phyloP scores from a whole-genome alignment of 2,888 invertebrate species.

The Xestia xanthographa region DNA sequence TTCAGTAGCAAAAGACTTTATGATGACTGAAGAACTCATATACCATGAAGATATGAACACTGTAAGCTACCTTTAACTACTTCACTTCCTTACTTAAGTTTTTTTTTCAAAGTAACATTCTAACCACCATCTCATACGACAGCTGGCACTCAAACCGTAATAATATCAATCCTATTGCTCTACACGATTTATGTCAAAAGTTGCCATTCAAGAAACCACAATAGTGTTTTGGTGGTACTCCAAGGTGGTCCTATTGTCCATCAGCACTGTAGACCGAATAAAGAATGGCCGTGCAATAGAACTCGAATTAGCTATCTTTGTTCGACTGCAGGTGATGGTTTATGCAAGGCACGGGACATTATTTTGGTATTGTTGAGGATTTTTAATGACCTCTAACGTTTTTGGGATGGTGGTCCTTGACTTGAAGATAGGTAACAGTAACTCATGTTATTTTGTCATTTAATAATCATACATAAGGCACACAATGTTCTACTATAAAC shows the following conservation, averaged over 20 bases:
- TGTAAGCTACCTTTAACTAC: not conserved
- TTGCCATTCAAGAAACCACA: constrained; percentile 71
- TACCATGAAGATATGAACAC: not conserved
- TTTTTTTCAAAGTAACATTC: not conserved
- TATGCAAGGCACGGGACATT: constrained; percentile 73
- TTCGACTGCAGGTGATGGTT: constrained; percentile 72
- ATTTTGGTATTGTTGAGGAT: constrained; percentile 54
- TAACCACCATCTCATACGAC: constrained; percentile 19
- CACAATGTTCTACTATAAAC: too few relatives aligned
- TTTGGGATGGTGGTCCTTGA: constrained; percentile 16
- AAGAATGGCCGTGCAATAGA: constrained; percentile 73
- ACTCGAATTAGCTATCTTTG: constrained; percentile 81
- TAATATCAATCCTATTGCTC: constrained; percentile 58
- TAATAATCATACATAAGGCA: too few relatives aligned
- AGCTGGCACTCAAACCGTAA: constrained; percentile 58
- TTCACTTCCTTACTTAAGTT: too few relatives aligned
- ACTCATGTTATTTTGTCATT: not conserved
- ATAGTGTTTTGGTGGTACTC: constrained; percentile 77
- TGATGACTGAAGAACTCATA: not conserved
- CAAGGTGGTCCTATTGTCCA: constrained; percentile 80
- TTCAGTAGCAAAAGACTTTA: not conserved
- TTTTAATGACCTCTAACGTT: constrained; percentile 43
- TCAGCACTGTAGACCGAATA: constrained; percentile 22
- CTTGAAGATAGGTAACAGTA: not conserved
- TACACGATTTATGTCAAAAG: constrained; percentile 67